Conservation (phyloP, 53 echinoderm and acorn worm genomes). For the Henricia sp. region DNA sequence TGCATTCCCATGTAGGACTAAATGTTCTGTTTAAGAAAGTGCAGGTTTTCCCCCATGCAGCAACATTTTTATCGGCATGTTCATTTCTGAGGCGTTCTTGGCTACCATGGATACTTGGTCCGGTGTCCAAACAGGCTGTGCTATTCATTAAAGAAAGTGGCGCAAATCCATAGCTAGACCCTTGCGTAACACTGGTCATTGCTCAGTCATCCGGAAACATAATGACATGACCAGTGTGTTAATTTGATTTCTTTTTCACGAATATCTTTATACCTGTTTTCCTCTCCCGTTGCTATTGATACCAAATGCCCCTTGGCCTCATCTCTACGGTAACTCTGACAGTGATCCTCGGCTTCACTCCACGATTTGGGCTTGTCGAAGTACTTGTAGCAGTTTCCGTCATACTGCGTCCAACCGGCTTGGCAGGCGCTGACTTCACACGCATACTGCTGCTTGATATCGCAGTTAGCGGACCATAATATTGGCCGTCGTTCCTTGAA, state of each 20-base stretch:
- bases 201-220: no score
- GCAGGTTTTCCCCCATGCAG: no score
- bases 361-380: slow-evolving; percentile 23
- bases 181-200: no score
- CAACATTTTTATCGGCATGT: no score
- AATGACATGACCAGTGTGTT: no score
- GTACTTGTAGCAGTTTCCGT: slow-evolving; percentile 42
- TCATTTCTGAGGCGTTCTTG: no score
- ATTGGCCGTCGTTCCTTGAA: background rate
- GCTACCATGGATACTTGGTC: no score
- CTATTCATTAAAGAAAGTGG: no score
- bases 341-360: slow-evolving; percentile 16
- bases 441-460: background rate
- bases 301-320: slow-evolving; percentile 19
- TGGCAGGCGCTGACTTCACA: slow-evolving; percentile 36
- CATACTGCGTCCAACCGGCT: slow-evolving; percentile 21
- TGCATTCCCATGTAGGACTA: no score
- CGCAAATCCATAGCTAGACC: no score
- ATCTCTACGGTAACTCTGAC: slow-evolving; percentile 13
- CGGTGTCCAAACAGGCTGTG: no score
- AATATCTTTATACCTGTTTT: background rate
- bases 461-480: slow-evolving; percentile 4
- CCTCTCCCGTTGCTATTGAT: slow-evolving; percentile 31
- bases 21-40: no score
- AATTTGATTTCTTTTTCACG: background rate